Evolutionary conservation across 2,113 vertebrate species (phyloP).

Genomic region (Myodes glareolus): DNA sequence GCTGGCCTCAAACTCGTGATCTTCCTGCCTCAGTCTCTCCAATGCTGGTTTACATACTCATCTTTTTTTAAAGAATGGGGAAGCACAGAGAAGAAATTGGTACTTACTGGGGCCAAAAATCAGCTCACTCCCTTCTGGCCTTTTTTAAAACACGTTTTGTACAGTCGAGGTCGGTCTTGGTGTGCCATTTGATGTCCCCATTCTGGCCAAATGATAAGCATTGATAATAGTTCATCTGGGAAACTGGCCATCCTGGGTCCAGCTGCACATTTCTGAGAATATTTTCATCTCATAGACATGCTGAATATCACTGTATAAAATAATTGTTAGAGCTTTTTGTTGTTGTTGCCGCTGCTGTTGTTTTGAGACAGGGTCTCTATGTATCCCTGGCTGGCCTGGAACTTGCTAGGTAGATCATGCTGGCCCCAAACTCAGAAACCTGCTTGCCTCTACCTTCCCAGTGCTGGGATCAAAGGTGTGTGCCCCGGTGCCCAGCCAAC

Average conservation of each 20-base stretch:
- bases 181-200: background rate
- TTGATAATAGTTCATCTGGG: slow-evolving; percentile 34
- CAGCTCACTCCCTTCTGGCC: background rate
- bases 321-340: background rate
- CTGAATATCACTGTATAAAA: slow-evolving; percentile 22
- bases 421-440: background rate
- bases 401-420: background rate
- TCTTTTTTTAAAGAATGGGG: slow-evolving; percentile 14
- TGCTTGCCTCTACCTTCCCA: background rate
- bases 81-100: background rate
- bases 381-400: background rate
- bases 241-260: background rate
- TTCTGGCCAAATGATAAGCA: background rate
- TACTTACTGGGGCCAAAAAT: background rate
- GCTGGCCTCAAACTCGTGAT: background rate
- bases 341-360: background rate
- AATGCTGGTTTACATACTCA: background rate
- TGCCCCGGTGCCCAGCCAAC: background rate
- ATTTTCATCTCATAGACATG: slow-evolving; percentile 13
- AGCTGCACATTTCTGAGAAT: background rate
- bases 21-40: background rate
- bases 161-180: background rate
- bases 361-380: background rate
- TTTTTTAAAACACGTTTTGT: background rate
- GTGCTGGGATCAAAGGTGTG: background rate